Percentiles rank a stretch among this genome's conserved stretches.
These are phyloP conservation scores for Brachypteracias leptosomus DNA, from an alignment of 2,113 vertebrate species.

Conservation along the genomic window DNA sequence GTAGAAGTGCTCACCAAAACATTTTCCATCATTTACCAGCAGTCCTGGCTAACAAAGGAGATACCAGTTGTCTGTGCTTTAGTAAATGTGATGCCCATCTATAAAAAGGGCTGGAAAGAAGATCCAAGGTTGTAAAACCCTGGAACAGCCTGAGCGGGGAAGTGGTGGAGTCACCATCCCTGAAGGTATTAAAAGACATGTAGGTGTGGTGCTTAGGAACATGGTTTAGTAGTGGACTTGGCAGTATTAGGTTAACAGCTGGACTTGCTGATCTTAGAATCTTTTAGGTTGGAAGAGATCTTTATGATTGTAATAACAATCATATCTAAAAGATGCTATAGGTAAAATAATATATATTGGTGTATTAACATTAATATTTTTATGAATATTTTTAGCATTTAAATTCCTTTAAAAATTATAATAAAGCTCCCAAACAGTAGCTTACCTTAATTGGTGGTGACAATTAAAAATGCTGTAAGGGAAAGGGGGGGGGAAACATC, in stretches of 20 bases:
- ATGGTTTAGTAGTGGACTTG: not conserved
- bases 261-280: not conserved
- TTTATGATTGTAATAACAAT: not conserved
- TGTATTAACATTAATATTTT: not conserved
- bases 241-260: not conserved
- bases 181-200: too few species aligned
- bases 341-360: not conserved
- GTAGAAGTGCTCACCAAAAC: too few species aligned
- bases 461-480: not conserved
- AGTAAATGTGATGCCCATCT: too few species aligned
- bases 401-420: not conserved
- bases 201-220: not conserved
- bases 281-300: too few species aligned
- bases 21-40: too few species aligned
- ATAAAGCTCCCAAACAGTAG: fast-evolving
- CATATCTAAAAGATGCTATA: not conserved
- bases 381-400: not conserved
- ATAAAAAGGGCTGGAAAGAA: too few species aligned
- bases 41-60: too few species aligned
- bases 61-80: too few species aligned
- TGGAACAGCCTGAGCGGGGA: not conserved
- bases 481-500: not conserved
- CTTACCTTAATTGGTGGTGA: not conserved
- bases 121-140: not conserved
- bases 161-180: too few species aligned